These are phyloP conservation scores for Acanthornis magna DNA, from an alignment of 2,797 vertebrate genomes.

Conservation along the genomic window DNA sequence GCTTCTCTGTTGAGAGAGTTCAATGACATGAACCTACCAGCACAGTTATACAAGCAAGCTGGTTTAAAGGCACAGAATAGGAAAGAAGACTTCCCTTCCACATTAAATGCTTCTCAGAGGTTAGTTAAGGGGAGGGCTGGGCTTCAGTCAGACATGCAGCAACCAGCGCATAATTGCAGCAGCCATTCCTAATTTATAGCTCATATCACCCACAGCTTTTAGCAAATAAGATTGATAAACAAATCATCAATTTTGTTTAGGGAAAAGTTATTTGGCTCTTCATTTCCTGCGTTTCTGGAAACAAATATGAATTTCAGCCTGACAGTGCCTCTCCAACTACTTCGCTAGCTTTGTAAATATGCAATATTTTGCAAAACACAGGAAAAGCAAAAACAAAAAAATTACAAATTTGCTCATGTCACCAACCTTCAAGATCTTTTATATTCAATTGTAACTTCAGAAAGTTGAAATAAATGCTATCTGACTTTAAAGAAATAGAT, in stretches of 20 bases:
- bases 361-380: neutral
- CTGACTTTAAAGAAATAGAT: neutral
- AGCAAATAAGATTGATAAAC: neutral
- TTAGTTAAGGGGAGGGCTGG: neutral
- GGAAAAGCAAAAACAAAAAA: neutral
- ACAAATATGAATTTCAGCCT: neutral
- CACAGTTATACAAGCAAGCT: neutral
- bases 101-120: neutral
- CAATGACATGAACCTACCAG: neutral
- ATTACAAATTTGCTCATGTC: neutral
- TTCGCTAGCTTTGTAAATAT: neutral
- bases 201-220: neutral
- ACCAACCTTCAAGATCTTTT: neutral
- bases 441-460: neutral
- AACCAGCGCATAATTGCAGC: neutral
- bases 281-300: neutral
- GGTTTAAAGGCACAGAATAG: neutral
- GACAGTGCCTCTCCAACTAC: neutral
- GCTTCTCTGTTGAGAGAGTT: neutral
- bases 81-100: neutral
- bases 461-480: neutral
- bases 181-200: neutral
- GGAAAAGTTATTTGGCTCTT: neutral
- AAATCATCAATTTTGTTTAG: neutral
- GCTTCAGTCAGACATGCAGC: neutral